Percentiles rank a stretch among this genome's conserved stretches.
Conservation (phyloP, 37 sponge, comb jelly and placozoan species). For the Spongilla lacustris region DNA sequence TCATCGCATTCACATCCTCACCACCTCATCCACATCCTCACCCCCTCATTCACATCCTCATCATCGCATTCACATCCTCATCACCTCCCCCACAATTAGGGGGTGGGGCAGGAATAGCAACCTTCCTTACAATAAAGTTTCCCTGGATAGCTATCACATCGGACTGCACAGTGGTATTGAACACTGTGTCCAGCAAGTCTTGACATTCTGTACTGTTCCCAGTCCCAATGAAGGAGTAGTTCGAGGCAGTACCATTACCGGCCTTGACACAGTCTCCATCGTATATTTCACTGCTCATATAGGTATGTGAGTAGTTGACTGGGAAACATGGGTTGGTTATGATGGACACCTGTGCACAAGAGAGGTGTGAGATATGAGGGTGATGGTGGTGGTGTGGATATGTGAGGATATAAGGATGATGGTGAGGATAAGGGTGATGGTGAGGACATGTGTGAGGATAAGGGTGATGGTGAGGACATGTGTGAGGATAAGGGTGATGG, state of each 20-base stretch:
- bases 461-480: too few relatives aligned
- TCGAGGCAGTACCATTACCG: background rate
- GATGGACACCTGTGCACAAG: background rate
- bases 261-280: background rate
- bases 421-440: too few relatives aligned
- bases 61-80: too few relatives aligned
- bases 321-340: background rate
- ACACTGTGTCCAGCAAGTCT: background rate
- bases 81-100: too few relatives aligned
- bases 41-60: too few relatives aligned
- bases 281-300: background rate
- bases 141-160: background rate
- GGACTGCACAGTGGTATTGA: background rate
- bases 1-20: too few relatives aligned
- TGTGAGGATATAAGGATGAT: too few relatives aligned
- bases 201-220: background rate
- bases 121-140: background rate
- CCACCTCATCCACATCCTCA: too few relatives aligned
- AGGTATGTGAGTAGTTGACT: background rate
- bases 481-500: too few relatives aligned
- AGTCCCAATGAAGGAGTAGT: conserved; percentile 3
- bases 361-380: background rate
- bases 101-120: background rate
- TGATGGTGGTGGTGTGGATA: too few relatives aligned
- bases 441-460: too few relatives aligned